phyloP scores from a whole-genome alignment of 2,888 invertebrate species.

The Drosophila ustulata region DNA sequence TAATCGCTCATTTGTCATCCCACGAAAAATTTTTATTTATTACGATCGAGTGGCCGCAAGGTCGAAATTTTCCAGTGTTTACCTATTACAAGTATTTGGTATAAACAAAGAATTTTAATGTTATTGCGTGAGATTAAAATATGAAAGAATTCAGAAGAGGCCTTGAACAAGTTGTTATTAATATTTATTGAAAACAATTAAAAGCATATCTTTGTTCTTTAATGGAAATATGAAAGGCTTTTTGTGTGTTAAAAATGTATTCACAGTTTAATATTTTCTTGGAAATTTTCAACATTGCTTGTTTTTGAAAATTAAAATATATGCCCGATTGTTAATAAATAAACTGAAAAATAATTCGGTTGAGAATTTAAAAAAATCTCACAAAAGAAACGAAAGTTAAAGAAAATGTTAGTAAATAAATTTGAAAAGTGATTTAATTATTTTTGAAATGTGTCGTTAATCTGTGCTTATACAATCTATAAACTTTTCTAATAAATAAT shows the following conservation, averaged over 20 bases:
- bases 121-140: constrained; percentile 2
- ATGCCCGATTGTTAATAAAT: too few relatives aligned
- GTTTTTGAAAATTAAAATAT: too few relatives aligned
- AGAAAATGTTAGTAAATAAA: background rate
- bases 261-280: background rate
- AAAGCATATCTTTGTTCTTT: background rate
- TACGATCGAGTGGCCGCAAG: constrained; percentile 1
- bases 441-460: background rate
- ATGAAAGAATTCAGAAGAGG: constrained; percentile 1
- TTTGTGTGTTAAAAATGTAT: background rate
- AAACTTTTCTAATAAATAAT: background rate
- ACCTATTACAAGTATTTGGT: background rate
- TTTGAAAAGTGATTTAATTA: background rate
- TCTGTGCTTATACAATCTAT: background rate
- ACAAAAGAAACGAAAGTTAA: background rate
- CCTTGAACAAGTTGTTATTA: background rate
- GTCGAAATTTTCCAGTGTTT: constrained; percentile 22
- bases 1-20: constrained; percentile 13
- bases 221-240: background rate
- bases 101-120: constrained; percentile 11
- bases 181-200: background rate
- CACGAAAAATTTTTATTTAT: constrained; percentile 24
- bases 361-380: background rate
- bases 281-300: background rate
- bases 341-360: too few relatives aligned